Percentiles rank a stretch among this genome's conserved stretches.
phyloP scores from a whole-genome alignment of 2,797 vertebrate species.

The Monodelphis domestica region DNA sequence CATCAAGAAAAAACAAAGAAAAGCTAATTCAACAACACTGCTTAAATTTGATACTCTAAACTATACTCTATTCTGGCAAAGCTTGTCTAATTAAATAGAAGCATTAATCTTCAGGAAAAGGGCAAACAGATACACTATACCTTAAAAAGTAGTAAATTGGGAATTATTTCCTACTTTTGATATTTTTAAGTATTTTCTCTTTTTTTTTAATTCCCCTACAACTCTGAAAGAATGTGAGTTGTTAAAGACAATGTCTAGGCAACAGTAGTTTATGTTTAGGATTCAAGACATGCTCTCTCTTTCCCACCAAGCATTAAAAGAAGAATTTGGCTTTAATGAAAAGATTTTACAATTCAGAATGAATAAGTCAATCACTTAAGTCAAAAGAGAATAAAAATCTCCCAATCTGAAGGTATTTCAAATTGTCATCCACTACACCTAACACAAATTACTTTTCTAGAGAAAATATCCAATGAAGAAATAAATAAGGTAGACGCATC shows the following conservation, averaged over 20 bases:
- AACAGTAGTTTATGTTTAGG: not conserved
- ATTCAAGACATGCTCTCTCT: no score
- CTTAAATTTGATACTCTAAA: not conserved
- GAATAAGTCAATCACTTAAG: not conserved
- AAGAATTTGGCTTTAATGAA: not conserved
- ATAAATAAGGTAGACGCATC: not conserved
- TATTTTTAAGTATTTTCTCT: slow-evolving; percentile 22
- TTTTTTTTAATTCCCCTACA: slow-evolving; percentile 1
- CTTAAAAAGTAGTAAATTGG: not conserved
- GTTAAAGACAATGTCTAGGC: slow-evolving; percentile 39
- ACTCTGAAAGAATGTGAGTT: not conserved
- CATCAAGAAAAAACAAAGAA: slow-evolving; percentile 2
- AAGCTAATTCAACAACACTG: not conserved
- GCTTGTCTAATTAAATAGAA: not conserved
- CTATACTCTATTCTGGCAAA: not conserved
- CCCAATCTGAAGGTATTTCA: not conserved
- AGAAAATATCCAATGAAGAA: not conserved
- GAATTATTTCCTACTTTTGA: not conserved
- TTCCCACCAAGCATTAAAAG: slow-evolving; percentile 24
- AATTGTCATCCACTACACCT: not conserved
- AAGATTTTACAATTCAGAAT: not conserved
- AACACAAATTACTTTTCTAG: not conserved
- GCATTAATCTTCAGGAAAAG: slow-evolving; percentile 17
- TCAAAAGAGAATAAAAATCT: slow-evolving; percentile 1
- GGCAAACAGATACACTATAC: slow-evolving; percentile 4